Conservation (phyloP, 2,113 vertebrate species). For the Sapayoa aenigma region DNA sequence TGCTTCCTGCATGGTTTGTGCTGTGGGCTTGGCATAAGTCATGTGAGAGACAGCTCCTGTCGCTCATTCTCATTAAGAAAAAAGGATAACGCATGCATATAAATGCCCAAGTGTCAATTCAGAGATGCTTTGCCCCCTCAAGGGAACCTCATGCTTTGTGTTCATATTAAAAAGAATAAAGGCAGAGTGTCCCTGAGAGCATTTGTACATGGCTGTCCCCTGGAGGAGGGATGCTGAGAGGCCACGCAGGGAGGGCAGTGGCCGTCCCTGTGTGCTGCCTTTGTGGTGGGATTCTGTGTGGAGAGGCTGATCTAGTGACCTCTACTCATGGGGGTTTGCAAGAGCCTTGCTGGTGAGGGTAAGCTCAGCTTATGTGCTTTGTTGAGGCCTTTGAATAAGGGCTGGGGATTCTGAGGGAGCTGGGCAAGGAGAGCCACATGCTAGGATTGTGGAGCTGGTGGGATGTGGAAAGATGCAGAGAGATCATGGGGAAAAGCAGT, state of each 20-base stretch:
- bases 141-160: neutral
- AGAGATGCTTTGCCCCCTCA: neutral
- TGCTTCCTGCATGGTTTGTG: neutral
- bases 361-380: neutral
- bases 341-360: neutral
- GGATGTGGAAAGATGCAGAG: neutral
- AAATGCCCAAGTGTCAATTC: neutral
- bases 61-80: neutral
- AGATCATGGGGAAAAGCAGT: accelerated
- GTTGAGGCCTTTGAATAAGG: neutral
- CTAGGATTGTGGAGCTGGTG: neutral
- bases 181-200: neutral
- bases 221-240: neutral
- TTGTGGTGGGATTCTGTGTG: neutral
- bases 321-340: neutral
- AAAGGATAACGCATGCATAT: neutral
- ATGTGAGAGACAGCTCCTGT: neutral
- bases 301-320: neutral
- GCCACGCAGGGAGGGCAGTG: neutral
- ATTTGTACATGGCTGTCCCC: neutral
- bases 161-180: neutral
- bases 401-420: neutral
- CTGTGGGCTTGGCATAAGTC: neutral
- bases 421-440: neutral
- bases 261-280: neutral